Evolutionary conservation across 2,888 invertebrate species (phyloP).

Genomic region (Capitulum mitella): DNA sequence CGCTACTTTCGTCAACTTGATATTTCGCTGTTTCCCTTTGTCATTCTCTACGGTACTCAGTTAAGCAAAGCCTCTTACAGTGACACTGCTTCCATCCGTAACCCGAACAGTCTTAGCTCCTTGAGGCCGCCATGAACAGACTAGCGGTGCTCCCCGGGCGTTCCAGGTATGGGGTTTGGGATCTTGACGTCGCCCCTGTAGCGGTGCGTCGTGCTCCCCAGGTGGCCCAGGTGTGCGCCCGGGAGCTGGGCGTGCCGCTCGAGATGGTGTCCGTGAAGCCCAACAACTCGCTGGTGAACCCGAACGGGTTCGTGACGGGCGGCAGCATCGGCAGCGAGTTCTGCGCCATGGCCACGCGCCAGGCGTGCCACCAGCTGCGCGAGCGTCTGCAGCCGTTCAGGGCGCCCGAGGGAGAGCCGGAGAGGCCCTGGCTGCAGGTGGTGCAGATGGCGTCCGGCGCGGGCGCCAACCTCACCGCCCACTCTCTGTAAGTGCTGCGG

Average conservation of each 20-base stretch:
- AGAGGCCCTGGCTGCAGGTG: slow-evolving; percentile 40
- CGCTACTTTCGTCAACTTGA: too few species aligned
- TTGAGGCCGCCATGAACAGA: too few species aligned
- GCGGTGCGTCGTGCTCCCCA: too few species aligned
- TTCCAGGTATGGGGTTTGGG: too few species aligned
- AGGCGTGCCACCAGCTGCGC: background rate
- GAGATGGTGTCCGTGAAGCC: slow-evolving; percentile 59
- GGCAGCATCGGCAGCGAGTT: slow-evolving; percentile 64
- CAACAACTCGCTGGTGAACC: slow-evolving; percentile 55
- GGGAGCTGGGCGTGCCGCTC: slow-evolving; percentile 60
- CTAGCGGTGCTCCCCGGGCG: too few species aligned
- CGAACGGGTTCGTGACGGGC: slow-evolving; percentile 61
- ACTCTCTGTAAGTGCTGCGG: background rate
- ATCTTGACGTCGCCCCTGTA: too few species aligned
- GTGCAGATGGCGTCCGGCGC: slow-evolving; percentile 40
- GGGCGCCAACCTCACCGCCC: slow-evolving; percentile 3
- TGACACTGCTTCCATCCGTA: too few species aligned
- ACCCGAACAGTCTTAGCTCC: too few species aligned
- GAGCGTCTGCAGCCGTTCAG: background rate
- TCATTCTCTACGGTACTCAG: too few species aligned
- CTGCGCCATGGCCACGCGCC: background rate
- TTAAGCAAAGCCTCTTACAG: too few species aligned
- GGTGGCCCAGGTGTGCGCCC: slow-evolving; percentile 66
- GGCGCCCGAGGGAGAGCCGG: background rate
- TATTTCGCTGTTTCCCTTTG: too few species aligned